Evolutionary conservation across 2,797 vertebrate species (phyloP), one percentile per base, ranked within the genome.

Genomic region (Acrossocheilus fasciatus): DNA sequence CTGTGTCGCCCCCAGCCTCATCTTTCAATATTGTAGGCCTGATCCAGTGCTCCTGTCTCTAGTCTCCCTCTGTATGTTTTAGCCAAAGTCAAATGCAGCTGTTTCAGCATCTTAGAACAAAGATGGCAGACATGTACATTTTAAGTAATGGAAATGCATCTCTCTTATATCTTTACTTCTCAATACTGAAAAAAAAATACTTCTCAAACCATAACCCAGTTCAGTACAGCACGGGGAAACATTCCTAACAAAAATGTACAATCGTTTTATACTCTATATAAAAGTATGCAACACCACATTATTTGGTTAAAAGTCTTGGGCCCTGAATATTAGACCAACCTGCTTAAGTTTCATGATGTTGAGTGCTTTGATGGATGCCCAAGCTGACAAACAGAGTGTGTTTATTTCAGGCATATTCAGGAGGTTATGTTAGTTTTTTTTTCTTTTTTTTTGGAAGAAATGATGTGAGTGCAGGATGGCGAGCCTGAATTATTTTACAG

Each of bases 21-120:
- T 94, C 93, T 95, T 93, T 91, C 85, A 93, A 89, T 92, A 94
- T 90, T 91, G 90, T 90, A 90, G 90, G n/a, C 92, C 92, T 79
- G 79, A 81, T 72, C 52, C 30, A 82, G 85, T 75, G 72, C 84
- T 88, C 30, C 30, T 85, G 72, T 89, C 45, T 87, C n/a, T 88
- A 86, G 84, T 73, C 52, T 82, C 81, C 26, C 15, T 82, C 54
- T 83, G 72, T 88, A 83, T 90, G 83, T 81, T 87, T 84, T 54
- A 77, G 70, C 72, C 79, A 52, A 86, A 84, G 73, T 81, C 81
- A 87, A 82, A 70, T 36, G 26, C 83, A 73, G 72, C 72, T 39
- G 72, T 87, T 87, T 86, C 52, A 79, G 50, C 81, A 45, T 86
- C 47, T 34, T 75, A 18, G 15, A 82, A 82, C 18, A 45, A 66